Conservation (phyloP, 2,888 invertebrate species). For the Lasioglossum vierecki region DNA sequence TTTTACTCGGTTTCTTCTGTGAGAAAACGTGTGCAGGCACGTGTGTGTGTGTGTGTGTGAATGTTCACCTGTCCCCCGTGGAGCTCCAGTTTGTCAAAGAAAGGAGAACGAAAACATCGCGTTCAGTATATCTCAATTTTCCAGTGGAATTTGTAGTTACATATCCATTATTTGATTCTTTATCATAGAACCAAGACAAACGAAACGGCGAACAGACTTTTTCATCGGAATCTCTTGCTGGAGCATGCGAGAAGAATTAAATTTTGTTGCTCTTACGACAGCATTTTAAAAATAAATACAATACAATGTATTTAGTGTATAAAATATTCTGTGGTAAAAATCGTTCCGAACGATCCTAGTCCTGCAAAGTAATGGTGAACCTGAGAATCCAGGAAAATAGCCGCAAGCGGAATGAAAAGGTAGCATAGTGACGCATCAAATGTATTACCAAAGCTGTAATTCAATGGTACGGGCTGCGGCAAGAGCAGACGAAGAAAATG, state of each 20-base stretch:
- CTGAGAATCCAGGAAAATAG: background rate
- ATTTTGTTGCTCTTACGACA: no score
- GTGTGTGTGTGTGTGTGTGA: background rate
- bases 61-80: conserved; percentile 11
- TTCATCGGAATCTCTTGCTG: background rate
- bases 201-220: background rate
- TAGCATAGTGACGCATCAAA: background rate
- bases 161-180: background rate
- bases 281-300: no score
- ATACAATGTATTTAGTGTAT: no score
- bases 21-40: background rate
- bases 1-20: background rate
- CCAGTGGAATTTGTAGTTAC: background rate
- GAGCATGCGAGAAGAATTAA: background rate
- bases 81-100: background rate
- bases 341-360: no score
- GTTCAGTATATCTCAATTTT: background rate
- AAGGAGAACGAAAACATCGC: background rate
- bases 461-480: background rate
- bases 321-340: no score
- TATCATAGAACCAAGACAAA: background rate
- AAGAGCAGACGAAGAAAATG: background rate
- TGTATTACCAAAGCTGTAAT: background rate
- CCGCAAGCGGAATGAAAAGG: background rate
- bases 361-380: no score